Percentiles rank a stretch among this genome's conserved stretches.
Evolutionary conservation across 1,140 invertebrate genomes (phyloP).

Genomic region (Doryteuthis pealeii): DNA sequence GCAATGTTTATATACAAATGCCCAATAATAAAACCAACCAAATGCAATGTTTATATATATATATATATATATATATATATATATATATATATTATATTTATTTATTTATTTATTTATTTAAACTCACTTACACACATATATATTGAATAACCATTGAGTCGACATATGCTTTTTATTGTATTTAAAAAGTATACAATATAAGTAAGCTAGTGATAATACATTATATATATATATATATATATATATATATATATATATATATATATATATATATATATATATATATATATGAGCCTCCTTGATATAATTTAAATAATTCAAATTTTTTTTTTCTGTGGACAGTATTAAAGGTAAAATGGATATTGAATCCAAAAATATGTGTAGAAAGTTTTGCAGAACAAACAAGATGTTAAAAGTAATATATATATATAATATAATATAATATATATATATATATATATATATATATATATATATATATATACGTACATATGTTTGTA

Average conservation of each 20-base stretch:
- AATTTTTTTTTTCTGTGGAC: too few species aligned
- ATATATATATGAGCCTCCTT: too few species aligned
- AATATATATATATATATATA: neutral
- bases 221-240: neutral
- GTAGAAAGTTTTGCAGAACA: too few species aligned
- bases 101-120: neutral
- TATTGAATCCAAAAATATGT: too few species aligned
- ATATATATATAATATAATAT: neutral
- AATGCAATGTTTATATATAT: neutral
- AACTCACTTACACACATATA: constrained; percentile 16
- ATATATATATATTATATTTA: neutral
- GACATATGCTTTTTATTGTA: too few species aligned
- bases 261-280: constrained; percentile 13
- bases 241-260: constrained; percentile 17
- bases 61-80: neutral
- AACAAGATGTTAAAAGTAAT: neutral
- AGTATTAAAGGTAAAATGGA: too few species aligned
- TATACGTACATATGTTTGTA: constrained; percentile 1
- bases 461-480: constrained; percentile 16
- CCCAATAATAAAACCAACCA: too few species aligned
- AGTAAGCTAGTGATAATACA: too few species aligned
- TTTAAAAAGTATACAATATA: too few species aligned
- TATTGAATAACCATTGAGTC: neutral
- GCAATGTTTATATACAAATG: neutral
- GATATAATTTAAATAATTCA: too few species aligned